Conservation (phyloP, 2,113 vertebrate species). For the Laterallus jamaicensis region DNA sequence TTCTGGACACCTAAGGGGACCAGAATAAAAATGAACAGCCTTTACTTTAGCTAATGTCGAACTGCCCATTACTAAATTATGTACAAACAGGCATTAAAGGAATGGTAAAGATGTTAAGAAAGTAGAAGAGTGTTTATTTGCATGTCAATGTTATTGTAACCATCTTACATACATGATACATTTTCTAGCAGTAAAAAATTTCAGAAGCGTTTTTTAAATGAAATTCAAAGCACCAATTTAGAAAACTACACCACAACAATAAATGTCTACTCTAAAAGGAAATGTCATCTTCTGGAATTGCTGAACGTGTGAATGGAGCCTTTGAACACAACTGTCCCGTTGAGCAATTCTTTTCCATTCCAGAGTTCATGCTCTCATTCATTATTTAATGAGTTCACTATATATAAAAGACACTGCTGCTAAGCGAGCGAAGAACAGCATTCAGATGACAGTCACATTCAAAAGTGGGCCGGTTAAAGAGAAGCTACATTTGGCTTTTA, state of each 20-base stretch:
- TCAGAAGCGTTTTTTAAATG: neutral
- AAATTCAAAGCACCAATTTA: neutral
- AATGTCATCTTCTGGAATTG: neutral
- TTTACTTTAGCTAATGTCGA: neutral
- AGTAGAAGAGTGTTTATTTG: neutral
- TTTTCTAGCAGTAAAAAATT: neutral
- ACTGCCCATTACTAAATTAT: too few species aligned
- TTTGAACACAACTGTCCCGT: neutral
- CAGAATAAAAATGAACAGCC: neutral
- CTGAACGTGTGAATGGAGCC: fast-evolving
- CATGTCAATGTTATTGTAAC: neutral
- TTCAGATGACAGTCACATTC: neutral
- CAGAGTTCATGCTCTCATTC: neutral
- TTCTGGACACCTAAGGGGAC: neutral
- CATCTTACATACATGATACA: neutral
- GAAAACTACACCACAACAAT: neutral
- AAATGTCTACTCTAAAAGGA: neutral
- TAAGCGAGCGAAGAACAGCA: neutral
- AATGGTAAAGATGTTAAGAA: neutral
- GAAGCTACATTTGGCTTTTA: neutral
- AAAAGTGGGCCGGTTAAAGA: neutral
- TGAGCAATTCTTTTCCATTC: neutral
- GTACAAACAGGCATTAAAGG: neutral
- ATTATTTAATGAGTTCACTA: neutral
- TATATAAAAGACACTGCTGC: fast-evolving